Base-by-base conservation (phyloP, 2,888 invertebrate genomes). In the Salticus scenicus region DNA sequence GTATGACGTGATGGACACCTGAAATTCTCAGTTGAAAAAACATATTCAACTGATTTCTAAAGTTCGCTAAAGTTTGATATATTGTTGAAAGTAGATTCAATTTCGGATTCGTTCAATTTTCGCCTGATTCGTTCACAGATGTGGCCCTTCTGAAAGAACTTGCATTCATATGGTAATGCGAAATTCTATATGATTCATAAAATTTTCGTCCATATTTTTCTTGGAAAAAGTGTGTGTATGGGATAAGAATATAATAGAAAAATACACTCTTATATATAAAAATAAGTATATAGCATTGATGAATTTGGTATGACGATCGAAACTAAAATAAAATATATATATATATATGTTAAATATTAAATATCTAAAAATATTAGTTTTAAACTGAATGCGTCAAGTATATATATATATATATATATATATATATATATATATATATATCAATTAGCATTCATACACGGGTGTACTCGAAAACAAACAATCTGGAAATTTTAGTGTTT, bases 111-210 rank as follows among this genome's bases (percentile, higher is more conserved):
- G 37, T 37, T 37, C 37, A 10, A 37, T 37, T 17, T 47, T 14
- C 1, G 1, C 2, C 10, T 2, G 42, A 47, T 17, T 47, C 42
- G 57, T 57, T 24, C 57, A 12, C 57, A 57, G 57, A 57, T 57
- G 24, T 57, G 57, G 1, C 57, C 24, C 17, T 20, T 20, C 57
- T n/a, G 24, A 24, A 57, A 57, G 57, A 57, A 24, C 14, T 24
- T 57, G 57, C 24, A 57, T 57, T 57, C 24, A 57, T 57, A 57
- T 57, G 57, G 57, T 57, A 57, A 57, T 57, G 20, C 57, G 2
- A 12, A 57, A 57, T 57, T 57, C 57, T 57, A 57, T 57, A 57
- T 57, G 57, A 57, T 57, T 57, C 57, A 57, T 57, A 57, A 57
- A 57, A 24, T 24, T 24, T 24, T 37, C 5, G 37, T 37, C 7